Evolutionary conservation across 2,797 vertebrate species (phyloP), one percentile per base, ranked within the genome.

Genomic region (Pseudomugil gertrudae): DNA sequence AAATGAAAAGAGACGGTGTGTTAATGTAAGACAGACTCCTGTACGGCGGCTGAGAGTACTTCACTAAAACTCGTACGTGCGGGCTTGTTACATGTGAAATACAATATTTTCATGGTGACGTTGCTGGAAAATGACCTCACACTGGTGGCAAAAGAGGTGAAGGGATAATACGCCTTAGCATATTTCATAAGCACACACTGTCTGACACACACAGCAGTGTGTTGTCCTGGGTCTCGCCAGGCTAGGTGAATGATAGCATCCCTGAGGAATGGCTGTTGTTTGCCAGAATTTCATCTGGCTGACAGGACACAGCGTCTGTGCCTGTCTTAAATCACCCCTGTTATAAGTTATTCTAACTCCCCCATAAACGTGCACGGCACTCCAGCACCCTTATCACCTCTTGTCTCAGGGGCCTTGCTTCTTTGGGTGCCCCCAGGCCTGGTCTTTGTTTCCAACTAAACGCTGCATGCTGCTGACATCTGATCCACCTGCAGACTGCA

Each of bases 391-490:
- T 65, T 66, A 79, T 81, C 84, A 19, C 38, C 57, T 62, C 60
- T 55, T 63, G 51, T 76, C 59, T 75, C 38, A 1, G 65, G 58
- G 73, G 47, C 45, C 63, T 57, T 11, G 27, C 36, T 71, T 47
- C 74, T 74, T 59, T 15, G 19, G 57, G 45, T 50, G 66, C 26
- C 47, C 36, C 76, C 24, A 8, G 70, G 71, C 62, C 78, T 87
- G 87, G 29, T 71, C 76, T 83, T 70, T 87, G 80, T 90, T 80
- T 84, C 74, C 62, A 62, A 66, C 80, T 87, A 84, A 77, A 63
- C 79, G 36, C 72, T 54, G 51, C 50, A 61, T 43, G 65, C 65
- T 64, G 76, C 9, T 83, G 79, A 91, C 80, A 90, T 81, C 57
- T 63, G 17, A 58, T 84, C 76, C 86, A 90, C 88, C 88, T 91